A percentile compares a stretch with the other conserved stretches of the same genome.
phyloP scores from a whole-genome alignment of 2,888 invertebrate genomes.

The Acrocyrtus sp. region DNA sequence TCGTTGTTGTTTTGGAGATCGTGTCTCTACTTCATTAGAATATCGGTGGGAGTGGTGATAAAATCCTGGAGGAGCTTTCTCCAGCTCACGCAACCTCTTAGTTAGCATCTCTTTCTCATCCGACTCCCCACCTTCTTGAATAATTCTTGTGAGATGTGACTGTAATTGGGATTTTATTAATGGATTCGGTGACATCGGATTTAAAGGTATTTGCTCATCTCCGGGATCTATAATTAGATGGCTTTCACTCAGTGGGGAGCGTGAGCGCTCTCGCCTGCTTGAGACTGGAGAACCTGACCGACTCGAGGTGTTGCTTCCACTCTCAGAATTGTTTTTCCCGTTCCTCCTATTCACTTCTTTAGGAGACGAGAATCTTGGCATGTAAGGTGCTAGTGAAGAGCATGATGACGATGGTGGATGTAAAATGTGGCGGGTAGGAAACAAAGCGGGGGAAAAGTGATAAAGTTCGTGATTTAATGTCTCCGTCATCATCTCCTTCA shows the following conservation, averaged over 20 bases:
- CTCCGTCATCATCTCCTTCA: constrained; percentile 11
- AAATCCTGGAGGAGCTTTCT: constrained; percentile 21
- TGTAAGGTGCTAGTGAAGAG: background rate
- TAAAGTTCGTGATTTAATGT: constrained; percentile 6
- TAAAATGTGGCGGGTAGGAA: background rate
- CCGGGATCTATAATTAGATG: constrained; percentile 41
- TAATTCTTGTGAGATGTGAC: constrained; percentile 9
- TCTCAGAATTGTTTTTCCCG: constrained; percentile 17
- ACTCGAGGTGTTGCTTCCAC: constrained; percentile 17
- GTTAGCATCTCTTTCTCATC: constrained; percentile 17
- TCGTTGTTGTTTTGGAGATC: background rate
- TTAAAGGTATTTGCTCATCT: constrained; percentile 16
- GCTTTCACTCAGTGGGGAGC: constrained; percentile 30
- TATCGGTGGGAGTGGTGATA: constrained; percentile 22
- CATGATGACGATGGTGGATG: background rate
- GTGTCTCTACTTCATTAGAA: constrained; percentile 20
- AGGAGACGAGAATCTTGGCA: background rate
- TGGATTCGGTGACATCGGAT: constrained; percentile 28
- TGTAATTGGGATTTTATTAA: constrained; percentile 38
- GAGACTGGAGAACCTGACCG: constrained; percentile 13
- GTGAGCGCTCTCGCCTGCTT: constrained; percentile 5
- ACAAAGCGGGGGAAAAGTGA: constrained; percentile 26
- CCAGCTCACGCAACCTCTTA: constrained; percentile 16
- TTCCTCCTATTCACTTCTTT: background rate
- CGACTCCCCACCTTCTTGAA: background rate